phyloP scores from a whole-genome alignment of 2,797 vertebrate genomes.

The Aulostomus chinensis region DNA sequence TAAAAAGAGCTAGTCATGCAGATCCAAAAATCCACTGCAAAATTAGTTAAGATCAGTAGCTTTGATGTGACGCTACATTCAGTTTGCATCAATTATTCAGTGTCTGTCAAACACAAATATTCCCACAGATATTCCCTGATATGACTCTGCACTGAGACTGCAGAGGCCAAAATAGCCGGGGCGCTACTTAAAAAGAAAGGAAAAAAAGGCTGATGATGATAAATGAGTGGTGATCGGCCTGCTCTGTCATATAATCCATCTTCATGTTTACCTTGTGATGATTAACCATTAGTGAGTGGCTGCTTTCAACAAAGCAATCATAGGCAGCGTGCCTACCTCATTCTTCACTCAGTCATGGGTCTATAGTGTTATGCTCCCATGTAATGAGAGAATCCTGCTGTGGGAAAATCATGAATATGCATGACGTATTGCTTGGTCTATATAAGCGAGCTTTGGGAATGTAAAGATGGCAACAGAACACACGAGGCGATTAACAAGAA shows the following conservation, averaged over 20 bases:
- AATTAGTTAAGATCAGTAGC: conserved; percentile 12
- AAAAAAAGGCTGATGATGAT: conserved; percentile 33
- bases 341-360: conserved; percentile 41
- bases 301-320: conserved; percentile 52
- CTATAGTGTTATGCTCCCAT: conserved; percentile 11
- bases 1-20: conserved; percentile 30
- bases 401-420: conserved; percentile 41
- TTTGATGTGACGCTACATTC: conserved; percentile 55
- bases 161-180: too few relatives aligned
- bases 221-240: conserved; percentile 35
- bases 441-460: conserved; percentile 38
- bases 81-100: conserved; percentile 50
- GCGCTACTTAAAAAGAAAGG: too few relatives aligned
- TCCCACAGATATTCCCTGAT: conserved; percentile 33
- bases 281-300: conserved; percentile 57
- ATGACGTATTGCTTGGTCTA: conserved; percentile 9
- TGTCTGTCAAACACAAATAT: conserved; percentile 39
- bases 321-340: conserved; percentile 11
- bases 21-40: conserved; percentile 35
- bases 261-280: conserved; percentile 53
- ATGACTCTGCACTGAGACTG: conserved; percentile 19
- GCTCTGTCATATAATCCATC: conserved; percentile 52
- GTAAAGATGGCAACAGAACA: conserved; percentile 21
- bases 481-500: conserved; percentile 26
- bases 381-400: conserved; percentile 40